Percentiles rank a stretch among this genome's conserved stretches.
phyloP scores from a whole-genome alignment of 2,888 invertebrate species.

The Trissonchulus latispiculum region DNA sequence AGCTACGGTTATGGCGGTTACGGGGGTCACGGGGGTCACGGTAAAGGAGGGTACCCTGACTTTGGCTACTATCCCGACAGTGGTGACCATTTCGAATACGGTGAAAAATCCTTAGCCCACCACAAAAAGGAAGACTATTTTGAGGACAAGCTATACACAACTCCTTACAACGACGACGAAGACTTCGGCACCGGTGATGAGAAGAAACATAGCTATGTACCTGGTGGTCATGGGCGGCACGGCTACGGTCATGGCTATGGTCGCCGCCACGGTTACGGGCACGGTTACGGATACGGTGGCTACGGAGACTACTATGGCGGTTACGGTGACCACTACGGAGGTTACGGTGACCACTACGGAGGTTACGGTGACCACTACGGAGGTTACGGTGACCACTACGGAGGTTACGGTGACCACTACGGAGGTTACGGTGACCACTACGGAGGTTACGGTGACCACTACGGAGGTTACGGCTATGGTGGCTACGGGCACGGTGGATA shows the following conservation, averaged over 20 bases:
- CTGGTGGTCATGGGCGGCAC: background rate
- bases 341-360: no score
- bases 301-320: no score
- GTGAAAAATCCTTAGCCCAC: background rate
- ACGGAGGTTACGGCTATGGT: conserved; percentile 8
- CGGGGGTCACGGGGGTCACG: no score
- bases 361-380: background rate
- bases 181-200: background rate
- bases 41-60: background rate
- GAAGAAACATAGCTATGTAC: background rate
- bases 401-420: background rate
- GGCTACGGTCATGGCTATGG: conserved; percentile 1
- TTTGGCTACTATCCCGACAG: background rate
- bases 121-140: background rate
- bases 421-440: background rate
- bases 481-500: conserved; percentile 2
- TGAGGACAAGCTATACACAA: background rate
- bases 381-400: background rate
- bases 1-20: background rate
- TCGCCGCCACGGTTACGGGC: background rate
- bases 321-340: no score
- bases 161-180: background rate
- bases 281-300: background rate
- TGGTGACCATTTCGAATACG: background rate
- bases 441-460: background rate